These are phyloP conservation scores for Lycia hirtaria DNA, from an alignment of 2,888 invertebrate species.

Conservation along the genomic window DNA sequence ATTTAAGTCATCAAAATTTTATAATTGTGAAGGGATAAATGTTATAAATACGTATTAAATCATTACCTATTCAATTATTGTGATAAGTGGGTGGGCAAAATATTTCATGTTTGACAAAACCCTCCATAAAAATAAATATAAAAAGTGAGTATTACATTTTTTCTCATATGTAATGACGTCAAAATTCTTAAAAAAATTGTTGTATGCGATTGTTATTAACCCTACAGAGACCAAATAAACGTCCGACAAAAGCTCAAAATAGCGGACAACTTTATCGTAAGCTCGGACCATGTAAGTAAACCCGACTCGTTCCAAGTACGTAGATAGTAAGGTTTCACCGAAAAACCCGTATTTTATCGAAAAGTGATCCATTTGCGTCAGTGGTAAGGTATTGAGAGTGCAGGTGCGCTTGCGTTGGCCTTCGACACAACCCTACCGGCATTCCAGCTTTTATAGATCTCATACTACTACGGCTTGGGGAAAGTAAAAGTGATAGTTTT, in stretches of 20 bases:
- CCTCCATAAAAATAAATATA: too few species aligned
- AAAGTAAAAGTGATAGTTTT: constrained; percentile 12
- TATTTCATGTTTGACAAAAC: too few species aligned
- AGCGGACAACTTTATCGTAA: constrained; percentile 21
- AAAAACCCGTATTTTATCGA: constrained; percentile 29
- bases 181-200: too few species aligned
- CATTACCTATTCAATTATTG: too few species aligned
- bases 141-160: neutral
- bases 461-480: constrained; percentile 16
- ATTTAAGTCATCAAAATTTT: too few species aligned
- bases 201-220: neutral
- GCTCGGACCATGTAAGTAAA: constrained; percentile 25
- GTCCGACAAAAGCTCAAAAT: constrained; percentile 18
- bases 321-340: constrained; percentile 32
- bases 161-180: too few species aligned
- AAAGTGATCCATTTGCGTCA: constrained; percentile 17
- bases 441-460: constrained; percentile 35
- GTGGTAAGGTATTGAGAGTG: constrained; percentile 15
- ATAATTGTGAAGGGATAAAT: too few species aligned
- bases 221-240: neutral
- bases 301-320: constrained; percentile 23
- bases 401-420: constrained; percentile 39
- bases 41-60: too few species aligned
- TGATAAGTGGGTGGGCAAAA: too few species aligned
- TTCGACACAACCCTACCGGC: constrained; percentile 35